Evolutionary conservation across 2,888 invertebrate genomes (phyloP).

Genomic region (Pycnomerus fuliginosus): DNA sequence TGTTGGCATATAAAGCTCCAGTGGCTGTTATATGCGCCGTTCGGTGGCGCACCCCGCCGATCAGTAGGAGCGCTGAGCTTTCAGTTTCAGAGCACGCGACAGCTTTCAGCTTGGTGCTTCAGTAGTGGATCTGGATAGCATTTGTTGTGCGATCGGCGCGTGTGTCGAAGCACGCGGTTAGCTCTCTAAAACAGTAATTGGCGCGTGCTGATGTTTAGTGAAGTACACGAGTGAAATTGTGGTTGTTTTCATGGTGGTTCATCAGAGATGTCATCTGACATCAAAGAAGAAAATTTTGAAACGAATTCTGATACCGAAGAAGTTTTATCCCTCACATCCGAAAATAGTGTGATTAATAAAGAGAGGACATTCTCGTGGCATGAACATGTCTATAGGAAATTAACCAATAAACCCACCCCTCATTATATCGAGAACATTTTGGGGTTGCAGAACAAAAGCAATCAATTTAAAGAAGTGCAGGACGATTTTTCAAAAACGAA

Average conservation of each 20-base stretch:
- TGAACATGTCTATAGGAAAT: conserved; percentile 83
- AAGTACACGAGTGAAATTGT: conserved; percentile 5
- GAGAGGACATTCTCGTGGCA: conserved; percentile 66
- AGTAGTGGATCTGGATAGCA: conserved; percentile 3
- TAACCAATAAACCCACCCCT: conserved; percentile 80
- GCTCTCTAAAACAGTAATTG: conserved; percentile 21
- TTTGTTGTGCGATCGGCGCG: conserved; percentile 26
- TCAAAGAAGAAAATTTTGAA: conserved; percentile 17
- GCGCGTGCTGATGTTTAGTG: conserved; percentile 12
- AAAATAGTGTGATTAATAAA: conserved; percentile 13
- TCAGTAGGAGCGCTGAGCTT: conserved; percentile 36
- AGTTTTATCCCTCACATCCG: background rate
- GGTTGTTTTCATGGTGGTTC: conserved; percentile 18
- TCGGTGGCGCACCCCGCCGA: conserved; percentile 39
- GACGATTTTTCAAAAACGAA: conserved; percentile 18
- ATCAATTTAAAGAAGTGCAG: conserved; percentile 17
- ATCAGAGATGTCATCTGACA: conserved; percentile 26
- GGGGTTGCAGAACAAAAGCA: conserved; percentile 53
- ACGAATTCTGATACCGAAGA: conserved; percentile 4
- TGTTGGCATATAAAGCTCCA: conserved; percentile 20
- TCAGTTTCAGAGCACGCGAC: conserved; percentile 17
- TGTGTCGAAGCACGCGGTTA: conserved; percentile 23
- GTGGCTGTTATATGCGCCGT: conserved; percentile 29
- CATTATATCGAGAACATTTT: conserved; percentile 87
- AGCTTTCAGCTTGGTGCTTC: conserved; percentile 13